Conservation (phyloP, 2,888 invertebrate genomes). For the Phania funesta region DNA sequence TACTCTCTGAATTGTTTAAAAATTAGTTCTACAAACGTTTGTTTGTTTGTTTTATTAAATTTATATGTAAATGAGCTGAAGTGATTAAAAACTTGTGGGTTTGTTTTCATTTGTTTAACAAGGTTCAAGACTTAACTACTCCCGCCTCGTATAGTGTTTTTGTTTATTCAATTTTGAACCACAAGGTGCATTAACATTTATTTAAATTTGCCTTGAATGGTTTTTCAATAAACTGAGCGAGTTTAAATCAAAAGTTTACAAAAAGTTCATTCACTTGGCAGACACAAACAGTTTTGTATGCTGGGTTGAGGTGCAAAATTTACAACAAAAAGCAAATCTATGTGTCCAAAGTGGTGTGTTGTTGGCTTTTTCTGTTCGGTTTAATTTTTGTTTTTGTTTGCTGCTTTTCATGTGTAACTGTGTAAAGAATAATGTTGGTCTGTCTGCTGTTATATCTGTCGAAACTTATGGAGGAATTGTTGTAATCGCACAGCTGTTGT, state of each 20-base stretch:
- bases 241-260: conserved; percentile 33
- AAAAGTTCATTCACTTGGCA: conserved; percentile 52
- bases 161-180: not conserved
- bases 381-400: not conserved
- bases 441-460: conserved; percentile 14
- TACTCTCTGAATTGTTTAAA: conserved; percentile 4
- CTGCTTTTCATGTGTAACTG: conserved; percentile 2
- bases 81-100: not conserved
- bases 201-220: conserved; percentile 57
- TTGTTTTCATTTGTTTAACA: conserved; percentile 35
- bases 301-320: conserved; percentile 44
- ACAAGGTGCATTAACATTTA: conserved; percentile 54
- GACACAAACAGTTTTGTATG: conserved; percentile 26
- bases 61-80: not conserved
- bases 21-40: not conserved
- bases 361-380: not conserved
- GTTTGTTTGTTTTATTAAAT: conserved; percentile 12
- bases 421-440: conserved; percentile 4
- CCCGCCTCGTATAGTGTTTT: not conserved
- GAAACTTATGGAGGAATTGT: conserved; percentile 6
- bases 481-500: conserved; percentile 22
- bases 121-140: conserved; percentile 37
- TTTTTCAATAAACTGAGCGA: conserved; percentile 44
- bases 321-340: conserved; percentile 41
- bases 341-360: conserved; percentile 26